A percentile compares a stretch with the other conserved stretches of the same genome.
These are phyloP conservation scores for Catalaphyllia jardinei DNA, from an alignment of 64 coral and sea anemone genomes.

Conservation along the genomic window DNA sequence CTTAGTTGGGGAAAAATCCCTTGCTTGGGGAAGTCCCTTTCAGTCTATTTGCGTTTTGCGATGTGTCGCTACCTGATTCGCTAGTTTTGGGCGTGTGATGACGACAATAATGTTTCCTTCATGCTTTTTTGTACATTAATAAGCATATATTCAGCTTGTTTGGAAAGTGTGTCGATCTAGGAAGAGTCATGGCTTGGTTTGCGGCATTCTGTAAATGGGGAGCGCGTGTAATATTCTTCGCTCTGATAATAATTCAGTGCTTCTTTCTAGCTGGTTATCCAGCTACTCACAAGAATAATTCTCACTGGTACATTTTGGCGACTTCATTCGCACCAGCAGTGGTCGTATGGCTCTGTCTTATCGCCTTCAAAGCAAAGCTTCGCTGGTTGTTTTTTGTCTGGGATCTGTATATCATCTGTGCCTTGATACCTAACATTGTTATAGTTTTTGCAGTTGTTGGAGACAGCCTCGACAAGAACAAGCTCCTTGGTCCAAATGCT, in stretches of 20 bases:
- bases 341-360: neutral
- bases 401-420: neutral
- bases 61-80: neutral
- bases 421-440: neutral
- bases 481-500: constrained; percentile 37
- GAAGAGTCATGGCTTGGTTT: too few species aligned
- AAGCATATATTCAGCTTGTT: neutral
- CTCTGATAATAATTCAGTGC: neutral
- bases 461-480: constrained; percentile 41
- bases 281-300: neutral
- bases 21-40: neutral
- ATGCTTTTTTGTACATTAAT: neutral
- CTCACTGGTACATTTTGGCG: neutral
- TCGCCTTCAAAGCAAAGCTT: neutral
- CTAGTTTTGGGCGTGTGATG: neutral
- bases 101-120: neutral
- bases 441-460: neutral
- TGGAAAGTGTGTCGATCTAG: neutral
- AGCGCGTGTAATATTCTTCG: neutral
- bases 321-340: neutral
- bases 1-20: neutral
- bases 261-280: neutral
- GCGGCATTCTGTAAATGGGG: too few species aligned
- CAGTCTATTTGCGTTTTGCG: neutral
- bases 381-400: neutral